Base-by-base conservation (phyloP, 2,797 vertebrate genomes). In the Bucorvus abyssinicus region DNA sequence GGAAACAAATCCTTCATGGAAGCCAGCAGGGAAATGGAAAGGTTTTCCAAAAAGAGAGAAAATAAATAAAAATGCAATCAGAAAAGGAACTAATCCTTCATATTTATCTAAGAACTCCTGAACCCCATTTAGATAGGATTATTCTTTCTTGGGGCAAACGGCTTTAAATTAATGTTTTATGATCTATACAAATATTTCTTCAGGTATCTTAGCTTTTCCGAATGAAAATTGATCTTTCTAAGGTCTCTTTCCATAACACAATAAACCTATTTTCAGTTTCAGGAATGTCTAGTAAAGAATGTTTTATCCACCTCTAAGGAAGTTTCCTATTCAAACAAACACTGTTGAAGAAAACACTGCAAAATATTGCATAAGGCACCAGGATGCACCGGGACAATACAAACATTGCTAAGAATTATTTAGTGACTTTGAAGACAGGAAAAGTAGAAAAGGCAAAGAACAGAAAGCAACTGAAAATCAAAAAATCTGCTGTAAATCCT, bases 141-240 rank as follows among this genome's bases (percentile, higher is more conserved):
- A 73, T 81, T 92, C 53, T 93, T 85, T 94, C 87, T 88, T 79
- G 59, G 13, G 56, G 69, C 14, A 53, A 78, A 84, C 44, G 24
- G 53, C 42, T 94, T 93, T n/a, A 74, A 95, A 95, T 93, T 75
- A 71, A 76, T 76, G 89, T 85, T 94, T 92, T n/a, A 65, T 84
- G 84, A 92, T 57, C 87, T 97, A 87, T 50, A 78, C 74, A 94
- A 93, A 92, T 89, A 92, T 89, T 94, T 50, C 75, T 81, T 82
- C 85, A 89, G 50, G 44, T 80, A 82, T 88, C 44, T 61, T 81
- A 69, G 69, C 27, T 17, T 83, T 86, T 84, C 55, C 38, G 75
- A 64, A 80, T 47, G 55, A 81, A 94, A 94, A 84, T 17, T 87
- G 75, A 92, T 80, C 90, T 80, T 80, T 74, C 12, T n/a, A 19